phyloP scores from a whole-genome alignment of 2,888 invertebrate species.

The Elmis aenea region DNA sequence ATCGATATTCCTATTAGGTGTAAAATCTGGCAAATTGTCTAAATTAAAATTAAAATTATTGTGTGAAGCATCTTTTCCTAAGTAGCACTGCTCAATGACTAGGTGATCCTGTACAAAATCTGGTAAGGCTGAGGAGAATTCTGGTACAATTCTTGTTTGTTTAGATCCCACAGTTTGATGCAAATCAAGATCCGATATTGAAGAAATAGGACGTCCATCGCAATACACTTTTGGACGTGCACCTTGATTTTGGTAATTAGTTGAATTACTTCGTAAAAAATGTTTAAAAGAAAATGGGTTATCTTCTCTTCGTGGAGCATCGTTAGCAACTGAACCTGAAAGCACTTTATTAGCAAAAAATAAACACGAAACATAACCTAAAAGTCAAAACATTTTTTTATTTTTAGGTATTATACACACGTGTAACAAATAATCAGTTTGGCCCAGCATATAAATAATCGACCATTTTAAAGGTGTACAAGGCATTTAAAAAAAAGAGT shows the following conservation, averaged over 20 bases:
- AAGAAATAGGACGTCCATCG: slow-evolving; percentile 38
- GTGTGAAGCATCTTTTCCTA: slow-evolving; percentile 51
- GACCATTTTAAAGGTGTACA: too few species aligned
- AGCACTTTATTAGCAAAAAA: not conserved
- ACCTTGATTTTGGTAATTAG: slow-evolving; percentile 63
- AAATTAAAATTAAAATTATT: slow-evolving; percentile 52
- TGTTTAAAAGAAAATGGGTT: slow-evolving; percentile 83
- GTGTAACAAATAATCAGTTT: too few species aligned
- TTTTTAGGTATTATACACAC: too few species aligned
- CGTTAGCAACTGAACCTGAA: slow-evolving; percentile 22
- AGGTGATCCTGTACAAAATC: slow-evolving; percentile 89
- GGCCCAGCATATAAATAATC: too few species aligned
- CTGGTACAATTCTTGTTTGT: slow-evolving; percentile 49
- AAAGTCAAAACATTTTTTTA: too few species aligned
- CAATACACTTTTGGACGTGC: slow-evolving; percentile 72
- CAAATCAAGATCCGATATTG: slow-evolving; percentile 48
- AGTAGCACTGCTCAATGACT: slow-evolving; percentile 71
- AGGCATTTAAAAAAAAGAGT: too few species aligned
- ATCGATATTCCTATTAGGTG: slow-evolving; percentile 46
- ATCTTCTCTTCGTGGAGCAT: slow-evolving; percentile 52
- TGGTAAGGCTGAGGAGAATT: slow-evolving; percentile 65
- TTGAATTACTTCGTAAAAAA: slow-evolving; percentile 67
- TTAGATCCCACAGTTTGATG: slow-evolving; percentile 47
- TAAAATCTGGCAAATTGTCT: slow-evolving; percentile 61
- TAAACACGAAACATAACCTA: too few species aligned